phyloP scores from a whole-genome alignment of 1,140 invertebrate genomes.

The Panagrolaimus sp. region DNA sequence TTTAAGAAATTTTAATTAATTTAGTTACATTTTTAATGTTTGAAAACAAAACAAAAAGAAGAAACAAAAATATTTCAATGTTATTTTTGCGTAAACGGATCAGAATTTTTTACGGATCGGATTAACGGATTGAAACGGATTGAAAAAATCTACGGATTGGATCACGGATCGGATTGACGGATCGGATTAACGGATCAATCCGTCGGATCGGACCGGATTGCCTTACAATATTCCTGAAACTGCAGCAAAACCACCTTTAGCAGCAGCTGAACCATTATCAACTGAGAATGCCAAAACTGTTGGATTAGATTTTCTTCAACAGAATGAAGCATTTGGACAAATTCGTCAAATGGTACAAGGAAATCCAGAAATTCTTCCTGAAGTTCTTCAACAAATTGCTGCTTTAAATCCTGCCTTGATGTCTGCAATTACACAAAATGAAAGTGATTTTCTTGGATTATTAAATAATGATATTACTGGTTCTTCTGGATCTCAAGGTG shows the following conservation, averaged over 20 bases:
- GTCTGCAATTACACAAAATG: slow-evolving; percentile 63
- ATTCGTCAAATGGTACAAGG: neutral
- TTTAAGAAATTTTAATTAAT: too few species aligned
- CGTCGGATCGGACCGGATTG: too few species aligned
- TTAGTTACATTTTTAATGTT: too few species aligned
- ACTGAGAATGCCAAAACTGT: neutral
- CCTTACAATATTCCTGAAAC: too few species aligned
- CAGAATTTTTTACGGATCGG: too few species aligned
- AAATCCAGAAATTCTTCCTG: neutral
- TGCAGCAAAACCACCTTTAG: neutral
- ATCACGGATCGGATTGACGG: too few species aligned
- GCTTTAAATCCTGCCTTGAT: slow-evolving; percentile 61
- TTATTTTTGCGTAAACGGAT: too few species aligned
- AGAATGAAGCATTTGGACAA: neutral
- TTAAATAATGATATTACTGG: slow-evolving; percentile 69
- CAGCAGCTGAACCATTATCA: neutral
- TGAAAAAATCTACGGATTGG: too few species aligned
- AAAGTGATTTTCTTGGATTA: slow-evolving; percentile 91
- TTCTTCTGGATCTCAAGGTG: slow-evolving; percentile 52
- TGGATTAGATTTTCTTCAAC: neutral
- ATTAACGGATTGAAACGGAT: too few species aligned
- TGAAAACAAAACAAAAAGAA: too few species aligned
- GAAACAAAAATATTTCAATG: too few species aligned
- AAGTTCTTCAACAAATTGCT: neutral
- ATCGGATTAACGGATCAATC: too few species aligned